phyloP scores from a whole-genome alignment of 35 echinoderm and acorn worm species.

The Diadema setosum region DNA sequence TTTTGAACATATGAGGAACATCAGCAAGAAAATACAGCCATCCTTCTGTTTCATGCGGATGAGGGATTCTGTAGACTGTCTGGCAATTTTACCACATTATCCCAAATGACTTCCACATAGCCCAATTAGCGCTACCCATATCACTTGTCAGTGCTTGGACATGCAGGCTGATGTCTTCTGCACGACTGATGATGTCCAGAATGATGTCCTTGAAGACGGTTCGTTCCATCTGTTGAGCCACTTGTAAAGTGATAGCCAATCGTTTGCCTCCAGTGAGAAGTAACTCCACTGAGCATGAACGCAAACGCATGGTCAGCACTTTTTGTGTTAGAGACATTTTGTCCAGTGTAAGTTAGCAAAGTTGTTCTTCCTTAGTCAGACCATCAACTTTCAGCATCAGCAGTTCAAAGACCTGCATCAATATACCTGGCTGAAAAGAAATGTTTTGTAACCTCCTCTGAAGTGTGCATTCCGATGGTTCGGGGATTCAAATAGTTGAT shows the following conservation, averaged over 20 bases:
- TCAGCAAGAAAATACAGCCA: constrained; percentile 36
- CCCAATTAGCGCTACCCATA: constrained; percentile 22
- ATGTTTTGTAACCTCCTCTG: constrained; percentile 7
- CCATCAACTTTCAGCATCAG: constrained; percentile 10
- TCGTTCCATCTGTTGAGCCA: constrained; percentile 26
- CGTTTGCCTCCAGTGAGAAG: constrained; percentile 5
- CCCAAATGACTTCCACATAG: constrained; percentile 38
- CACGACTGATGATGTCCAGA: constrained; percentile 10
- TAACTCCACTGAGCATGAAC: constrained; percentile 16
- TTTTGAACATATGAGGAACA: constrained; percentile 40
- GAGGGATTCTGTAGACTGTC: constrained; percentile 15
- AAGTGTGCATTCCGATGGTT: constrained; percentile 28
- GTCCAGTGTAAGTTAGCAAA: constrained; percentile 40
- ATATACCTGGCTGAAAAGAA: constrained; percentile 37
- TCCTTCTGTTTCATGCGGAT: constrained; percentile 7
- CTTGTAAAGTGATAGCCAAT: constrained; percentile 12
- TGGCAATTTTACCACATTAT: constrained; percentile 6
- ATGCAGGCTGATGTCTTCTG: neutral
- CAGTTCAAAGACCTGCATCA: constrained; percentile 15
- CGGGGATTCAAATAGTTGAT: neutral
- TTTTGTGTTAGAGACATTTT: constrained; percentile 48
- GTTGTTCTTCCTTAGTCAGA: constrained; percentile 30
- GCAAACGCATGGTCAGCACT: neutral
- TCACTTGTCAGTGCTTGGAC: constrained; percentile 24
- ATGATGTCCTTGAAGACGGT: constrained; percentile 30